Evolutionary conservation across 1,140 invertebrate genomes (phyloP).

Genomic region (Dinoponera quadriceps): DNA sequence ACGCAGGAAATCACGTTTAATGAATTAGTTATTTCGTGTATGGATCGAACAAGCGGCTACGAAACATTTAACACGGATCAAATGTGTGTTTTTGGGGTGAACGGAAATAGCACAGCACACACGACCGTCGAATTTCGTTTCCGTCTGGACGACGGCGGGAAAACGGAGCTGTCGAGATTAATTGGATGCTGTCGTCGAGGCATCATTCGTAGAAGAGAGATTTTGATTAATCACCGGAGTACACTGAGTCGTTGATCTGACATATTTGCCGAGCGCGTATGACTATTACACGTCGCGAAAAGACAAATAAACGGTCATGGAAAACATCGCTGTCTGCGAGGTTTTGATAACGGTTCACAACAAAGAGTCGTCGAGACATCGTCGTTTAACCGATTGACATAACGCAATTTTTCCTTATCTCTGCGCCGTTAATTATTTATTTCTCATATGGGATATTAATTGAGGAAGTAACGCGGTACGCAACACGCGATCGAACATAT

Average conservation of each 20-base stretch:
- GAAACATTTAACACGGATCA: too few species aligned
- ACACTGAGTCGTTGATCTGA: conserved; percentile 21
- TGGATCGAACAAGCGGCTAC: too few species aligned
- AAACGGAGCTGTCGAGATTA: conserved; percentile 23
- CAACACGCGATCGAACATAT: not conserved
- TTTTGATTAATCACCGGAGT: conserved; percentile 34
- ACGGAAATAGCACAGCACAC: not conserved
- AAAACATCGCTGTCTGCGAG: conserved; percentile 1
- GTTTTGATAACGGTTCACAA: conserved; percentile 10
- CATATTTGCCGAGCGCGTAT: conserved; percentile 14
- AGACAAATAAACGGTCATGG: conserved; percentile 26
- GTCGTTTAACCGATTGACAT: conserved; percentile 4
- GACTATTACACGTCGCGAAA: not conserved
- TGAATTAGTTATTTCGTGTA: too few species aligned
- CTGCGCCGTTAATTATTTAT: not conserved
- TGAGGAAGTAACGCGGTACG: not conserved
- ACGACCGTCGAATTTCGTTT: not conserved
- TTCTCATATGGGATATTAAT: not conserved
- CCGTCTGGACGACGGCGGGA: not conserved
- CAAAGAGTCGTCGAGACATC: not conserved
- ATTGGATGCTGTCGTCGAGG: conserved; percentile 28
- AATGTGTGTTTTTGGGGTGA: too few species aligned
- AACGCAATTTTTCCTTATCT: conserved; percentile 6
- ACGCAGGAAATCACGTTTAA: too few species aligned
- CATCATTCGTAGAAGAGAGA: conserved; percentile 1